phyloP scores from a whole-genome alignment of 2,113 vertebrate genomes.

The Gopherus evgoodei region DNA sequence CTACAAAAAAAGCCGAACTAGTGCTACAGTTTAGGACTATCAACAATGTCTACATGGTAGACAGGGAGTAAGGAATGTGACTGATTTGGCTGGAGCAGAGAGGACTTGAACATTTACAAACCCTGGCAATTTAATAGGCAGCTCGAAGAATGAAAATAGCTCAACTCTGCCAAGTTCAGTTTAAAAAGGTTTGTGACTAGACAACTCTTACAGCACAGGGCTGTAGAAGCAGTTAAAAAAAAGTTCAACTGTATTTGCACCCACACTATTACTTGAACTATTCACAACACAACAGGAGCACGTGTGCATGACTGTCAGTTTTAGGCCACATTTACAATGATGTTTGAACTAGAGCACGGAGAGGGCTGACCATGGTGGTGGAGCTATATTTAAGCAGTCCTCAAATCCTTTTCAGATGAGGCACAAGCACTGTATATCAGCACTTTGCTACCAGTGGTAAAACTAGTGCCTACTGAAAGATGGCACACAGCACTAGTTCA shows the following conservation, averaged over 20 bases:
- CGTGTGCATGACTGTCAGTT: background rate
- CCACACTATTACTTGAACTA: background rate
- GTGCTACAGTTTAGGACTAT: too few species aligned
- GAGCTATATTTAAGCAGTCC: background rate
- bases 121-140: background rate
- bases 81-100: too few species aligned
- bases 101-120: background rate
- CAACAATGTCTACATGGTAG: too few species aligned
- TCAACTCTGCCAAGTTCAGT: background rate
- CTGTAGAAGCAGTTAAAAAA: too few species aligned
- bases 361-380: background rate
- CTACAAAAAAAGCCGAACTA: too few species aligned
- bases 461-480: background rate
- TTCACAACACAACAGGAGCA: background rate
- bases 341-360: fast-evolving
- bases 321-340: background rate
- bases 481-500: constrained; percentile 62
- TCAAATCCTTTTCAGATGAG: fast-evolving
- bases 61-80: too few species aligned
- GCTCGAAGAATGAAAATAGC: background rate
- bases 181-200: background rate
- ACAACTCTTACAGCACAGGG: background rate
- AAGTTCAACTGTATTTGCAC: background rate
- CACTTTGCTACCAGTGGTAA: background rate
- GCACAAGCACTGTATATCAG: background rate